phyloP scores from a whole-genome alignment of 2,797 vertebrate genomes.

The Sebastes cheni region DNA sequence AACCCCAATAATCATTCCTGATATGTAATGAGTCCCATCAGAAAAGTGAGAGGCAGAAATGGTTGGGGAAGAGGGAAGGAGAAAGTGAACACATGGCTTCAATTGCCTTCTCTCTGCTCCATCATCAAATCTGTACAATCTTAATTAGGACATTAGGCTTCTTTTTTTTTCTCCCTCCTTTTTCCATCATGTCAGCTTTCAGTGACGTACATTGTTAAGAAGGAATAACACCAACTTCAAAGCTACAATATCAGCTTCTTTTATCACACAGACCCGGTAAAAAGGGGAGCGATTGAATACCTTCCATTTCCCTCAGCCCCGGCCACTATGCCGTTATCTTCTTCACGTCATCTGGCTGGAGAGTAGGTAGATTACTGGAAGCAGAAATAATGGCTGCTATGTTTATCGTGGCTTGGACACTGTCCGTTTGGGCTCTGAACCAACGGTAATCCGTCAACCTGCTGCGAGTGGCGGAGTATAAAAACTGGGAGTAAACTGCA shows the following conservation, averaged over 20 bases:
- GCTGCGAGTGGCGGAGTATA: slow-evolving; percentile 55
- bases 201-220: slow-evolving; percentile 59
- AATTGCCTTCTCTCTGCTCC: slow-evolving; percentile 68
- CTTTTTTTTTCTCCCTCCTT: slow-evolving; percentile 52
- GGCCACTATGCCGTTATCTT: slow-evolving; percentile 67
- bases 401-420: slow-evolving; percentile 75
- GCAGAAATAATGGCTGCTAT: slow-evolving; percentile 74
- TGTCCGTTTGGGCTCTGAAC: slow-evolving; percentile 72
- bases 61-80: slow-evolving; percentile 11
- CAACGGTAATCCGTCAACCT: slow-evolving; percentile 76
- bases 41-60: slow-evolving; percentile 22
- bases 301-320: slow-evolving; percentile 51
- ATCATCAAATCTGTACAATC: slow-evolving; percentile 76
- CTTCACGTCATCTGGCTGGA: slow-evolving; percentile 69
- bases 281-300: slow-evolving; percentile 41
- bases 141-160: slow-evolving; percentile 77
- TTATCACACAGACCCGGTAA: slow-evolving; percentile 51
- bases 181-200: slow-evolving; percentile 76
- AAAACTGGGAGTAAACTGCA: slow-evolving; percentile 62
- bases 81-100: slow-evolving; percentile 71
- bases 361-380: slow-evolving; percentile 78
- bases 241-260: slow-evolving; percentile 40
- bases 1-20: slow-evolving; percentile 17
- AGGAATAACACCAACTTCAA: slow-evolving; percentile 62
- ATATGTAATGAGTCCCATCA: slow-evolving; percentile 17